These are phyloP conservation scores for Drosophila rubida DNA, from an alignment of 2,888 invertebrate genomes.

Conservation along the genomic window DNA sequence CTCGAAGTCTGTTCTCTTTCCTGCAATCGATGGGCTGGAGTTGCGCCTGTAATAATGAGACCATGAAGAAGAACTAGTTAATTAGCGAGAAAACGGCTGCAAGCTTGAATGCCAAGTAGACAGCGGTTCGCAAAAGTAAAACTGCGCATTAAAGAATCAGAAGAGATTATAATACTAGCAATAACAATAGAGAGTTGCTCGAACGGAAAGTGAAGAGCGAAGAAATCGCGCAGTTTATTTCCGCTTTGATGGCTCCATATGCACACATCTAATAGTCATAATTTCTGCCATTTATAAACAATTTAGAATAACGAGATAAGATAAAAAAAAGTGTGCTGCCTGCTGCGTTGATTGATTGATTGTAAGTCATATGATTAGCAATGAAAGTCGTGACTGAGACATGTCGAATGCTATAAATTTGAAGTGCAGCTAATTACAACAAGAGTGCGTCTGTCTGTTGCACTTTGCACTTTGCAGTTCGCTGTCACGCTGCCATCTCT, in stretches of 20 bases:
- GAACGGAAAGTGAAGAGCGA: slow-evolving; percentile 9
- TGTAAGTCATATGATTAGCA: slow-evolving; percentile 16
- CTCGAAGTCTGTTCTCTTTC: too few species aligned
- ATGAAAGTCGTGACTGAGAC: background rate
- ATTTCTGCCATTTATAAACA: background rate
- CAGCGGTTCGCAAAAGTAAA: slow-evolving; percentile 9
- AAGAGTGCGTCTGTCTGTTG: too few species aligned
- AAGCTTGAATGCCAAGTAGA: background rate
- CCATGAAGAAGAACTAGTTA: slow-evolving; percentile 6
- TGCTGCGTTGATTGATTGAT: slow-evolving; percentile 1
- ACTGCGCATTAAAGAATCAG: background rate
- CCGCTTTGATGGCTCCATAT: background rate
- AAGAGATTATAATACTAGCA: background rate
- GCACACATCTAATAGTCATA: background rate
- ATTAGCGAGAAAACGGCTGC: slow-evolving; percentile 2
- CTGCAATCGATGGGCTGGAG: background rate
- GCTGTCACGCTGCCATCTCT: slow-evolving; percentile 42
- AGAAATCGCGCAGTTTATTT: slow-evolving; percentile 4
- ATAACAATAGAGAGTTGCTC: background rate
- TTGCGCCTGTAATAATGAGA: slow-evolving; percentile 8
- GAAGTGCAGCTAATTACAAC: background rate
- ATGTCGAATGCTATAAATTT: background rate
- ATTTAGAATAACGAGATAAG: slow-evolving; percentile 19
- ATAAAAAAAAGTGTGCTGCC: slow-evolving; percentile 7
- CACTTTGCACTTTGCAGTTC: background rate